Percentiles rank a stretch among this genome's conserved stretches.
Evolutionary conservation across 2,888 invertebrate species (phyloP).

Genomic region (Drosophila maculinotata): DNA sequence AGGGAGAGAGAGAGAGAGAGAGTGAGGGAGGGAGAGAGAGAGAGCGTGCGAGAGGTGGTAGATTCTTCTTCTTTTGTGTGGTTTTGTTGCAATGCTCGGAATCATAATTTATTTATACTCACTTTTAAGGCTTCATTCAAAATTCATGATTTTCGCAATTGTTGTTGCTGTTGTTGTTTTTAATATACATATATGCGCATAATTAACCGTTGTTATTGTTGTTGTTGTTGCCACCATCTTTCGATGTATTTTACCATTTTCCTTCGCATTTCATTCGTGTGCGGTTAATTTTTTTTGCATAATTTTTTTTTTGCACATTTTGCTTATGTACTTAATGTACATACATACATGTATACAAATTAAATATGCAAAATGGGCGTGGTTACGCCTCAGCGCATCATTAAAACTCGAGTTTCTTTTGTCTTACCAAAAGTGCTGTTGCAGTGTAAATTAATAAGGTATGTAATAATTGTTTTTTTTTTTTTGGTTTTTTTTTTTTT

Average conservation of each 20-base stretch:
- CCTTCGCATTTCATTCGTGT: slow-evolving; percentile 36
- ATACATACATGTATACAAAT: not conserved
- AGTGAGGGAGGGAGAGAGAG: not conserved
- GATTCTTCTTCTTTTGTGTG: slow-evolving; percentile 42
- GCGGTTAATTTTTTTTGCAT: slow-evolving; percentile 48
- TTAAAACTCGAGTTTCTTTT: too few species aligned
- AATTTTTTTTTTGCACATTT: slow-evolving; percentile 12
- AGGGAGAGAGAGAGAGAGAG: not conserved
- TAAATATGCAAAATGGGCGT: slow-evolving; percentile 1
- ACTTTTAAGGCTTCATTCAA: slow-evolving; percentile 69
- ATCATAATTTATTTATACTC: slow-evolving; percentile 62
- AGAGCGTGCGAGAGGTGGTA: too few species aligned
- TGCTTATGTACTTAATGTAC: not conserved
- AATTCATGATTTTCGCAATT: slow-evolving; percentile 56
- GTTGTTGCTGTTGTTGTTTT: slow-evolving; percentile 27
- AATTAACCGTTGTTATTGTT: slow-evolving; percentile 48
- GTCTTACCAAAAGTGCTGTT: too few species aligned
- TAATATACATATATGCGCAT: slow-evolving; percentile 66
- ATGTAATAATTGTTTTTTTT: not conserved
- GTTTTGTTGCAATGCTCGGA: slow-evolving; percentile 41
- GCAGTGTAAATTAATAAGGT: too few species aligned
- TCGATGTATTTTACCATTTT: slow-evolving; percentile 16
- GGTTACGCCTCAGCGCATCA: not conserved
- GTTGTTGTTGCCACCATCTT: slow-evolving; percentile 19
- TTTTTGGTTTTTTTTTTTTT: slow-evolving; percentile 16